Conservation (phyloP, 2,797 vertebrate genomes). For the Poliocrania exsul region DNA sequence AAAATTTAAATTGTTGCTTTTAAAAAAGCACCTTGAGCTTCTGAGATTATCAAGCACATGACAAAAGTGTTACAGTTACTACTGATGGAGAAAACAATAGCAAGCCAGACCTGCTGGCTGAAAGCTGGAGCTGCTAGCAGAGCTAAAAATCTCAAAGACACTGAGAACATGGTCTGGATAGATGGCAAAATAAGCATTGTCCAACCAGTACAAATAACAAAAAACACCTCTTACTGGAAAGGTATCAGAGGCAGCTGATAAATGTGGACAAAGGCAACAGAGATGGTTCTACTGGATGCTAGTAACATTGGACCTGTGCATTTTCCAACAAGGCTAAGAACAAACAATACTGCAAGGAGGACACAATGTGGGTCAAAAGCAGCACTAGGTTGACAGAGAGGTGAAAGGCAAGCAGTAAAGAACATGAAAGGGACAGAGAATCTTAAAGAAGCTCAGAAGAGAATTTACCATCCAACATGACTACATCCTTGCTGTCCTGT, state of each 20-base stretch:
- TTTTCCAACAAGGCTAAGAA: background rate
- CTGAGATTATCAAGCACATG: background rate
- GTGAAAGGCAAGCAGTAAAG: background rate
- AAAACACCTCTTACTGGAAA: background rate
- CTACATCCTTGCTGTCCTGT: conserved; percentile 82
- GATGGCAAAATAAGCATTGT: background rate
- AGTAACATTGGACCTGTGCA: background rate
- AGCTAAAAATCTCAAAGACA: background rate
- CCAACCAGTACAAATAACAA: background rate
- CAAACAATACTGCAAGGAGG: background rate
- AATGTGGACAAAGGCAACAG: background rate
- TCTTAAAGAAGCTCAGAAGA: background rate
- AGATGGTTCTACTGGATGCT: background rate
- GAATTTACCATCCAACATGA: conserved; percentile 85
- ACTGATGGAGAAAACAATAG: background rate
- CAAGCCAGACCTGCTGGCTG: background rate
- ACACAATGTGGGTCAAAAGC: background rate
- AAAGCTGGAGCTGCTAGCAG: background rate
- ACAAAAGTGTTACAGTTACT: background rate
- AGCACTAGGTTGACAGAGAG: background rate
- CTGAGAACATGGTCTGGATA: background rate
- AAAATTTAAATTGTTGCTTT: background rate
- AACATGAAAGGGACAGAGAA: background rate
- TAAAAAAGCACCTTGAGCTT: background rate
- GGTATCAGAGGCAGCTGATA: background rate